Evolutionary conservation across 2,113 vertebrate species (phyloP).

Genomic region (Pipa parva): DNA sequence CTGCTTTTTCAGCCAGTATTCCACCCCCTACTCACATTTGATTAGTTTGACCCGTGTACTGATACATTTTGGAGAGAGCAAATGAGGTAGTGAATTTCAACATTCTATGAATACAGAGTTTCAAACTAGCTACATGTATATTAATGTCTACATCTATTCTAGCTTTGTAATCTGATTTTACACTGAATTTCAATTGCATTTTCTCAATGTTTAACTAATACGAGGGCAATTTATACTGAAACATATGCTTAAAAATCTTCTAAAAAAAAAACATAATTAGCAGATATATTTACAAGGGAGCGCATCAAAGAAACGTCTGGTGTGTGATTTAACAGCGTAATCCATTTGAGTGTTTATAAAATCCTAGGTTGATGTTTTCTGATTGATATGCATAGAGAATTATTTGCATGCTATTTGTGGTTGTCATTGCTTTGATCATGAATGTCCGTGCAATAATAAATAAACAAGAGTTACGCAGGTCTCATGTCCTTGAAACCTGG

Average conservation of each 20-base stretch:
- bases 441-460: slow-evolving; percentile 6
- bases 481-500: slow-evolving; percentile 41
- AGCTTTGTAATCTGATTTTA: background rate
- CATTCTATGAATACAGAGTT: background rate
- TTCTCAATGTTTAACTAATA: too few species aligned
- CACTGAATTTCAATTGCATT: too few species aligned
- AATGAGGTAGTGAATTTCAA: slow-evolving; percentile 13
- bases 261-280: too few species aligned
- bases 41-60: slow-evolving; percentile 15
- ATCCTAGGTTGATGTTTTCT: too few species aligned
- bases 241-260: too few species aligned
- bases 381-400: too few species aligned
- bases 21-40: slow-evolving; percentile 31
- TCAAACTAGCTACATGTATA: background rate
- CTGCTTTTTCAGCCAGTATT: slow-evolving; percentile 29
- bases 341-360: too few species aligned
- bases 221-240: too few species aligned
- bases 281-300: too few species aligned
- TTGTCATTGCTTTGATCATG: background rate
- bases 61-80: slow-evolving; percentile 2
- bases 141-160: background rate
- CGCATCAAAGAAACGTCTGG: too few species aligned
- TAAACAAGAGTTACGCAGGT: slow-evolving; percentile 10
- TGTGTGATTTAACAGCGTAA: too few species aligned
- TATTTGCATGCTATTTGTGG: background rate